phyloP scores from a whole-genome alignment of 1,140 invertebrate species.

The Bombus difficillimus region DNA sequence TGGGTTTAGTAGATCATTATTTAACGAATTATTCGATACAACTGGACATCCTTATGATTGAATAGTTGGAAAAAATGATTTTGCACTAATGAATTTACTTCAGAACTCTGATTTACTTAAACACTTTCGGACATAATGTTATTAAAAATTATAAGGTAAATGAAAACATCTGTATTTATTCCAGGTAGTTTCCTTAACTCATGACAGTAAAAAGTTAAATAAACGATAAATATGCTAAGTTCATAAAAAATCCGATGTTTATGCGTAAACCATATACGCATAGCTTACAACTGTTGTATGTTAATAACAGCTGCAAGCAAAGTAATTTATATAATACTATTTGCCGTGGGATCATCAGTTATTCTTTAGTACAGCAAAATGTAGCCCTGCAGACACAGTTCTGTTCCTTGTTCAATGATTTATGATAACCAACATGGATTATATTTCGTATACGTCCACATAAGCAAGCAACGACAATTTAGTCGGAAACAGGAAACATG shows the following conservation, averaged over 20 bases:
- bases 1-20: neutral
- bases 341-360: conserved; percentile 11
- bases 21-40: neutral
- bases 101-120: neutral
- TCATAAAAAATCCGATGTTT: neutral
- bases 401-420: conserved; percentile 14
- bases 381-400: neutral
- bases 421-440: conserved; percentile 20
- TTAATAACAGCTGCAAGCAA: neutral
- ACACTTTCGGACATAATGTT: neutral
- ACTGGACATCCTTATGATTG: no score
- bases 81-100: no score
- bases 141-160: neutral
- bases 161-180: neutral
- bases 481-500: neutral
- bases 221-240: neutral
- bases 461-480: neutral
- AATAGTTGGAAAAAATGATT: no score
- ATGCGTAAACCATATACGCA: no score
- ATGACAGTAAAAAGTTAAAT: neutral
- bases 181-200: neutral
- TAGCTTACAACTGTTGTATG: no score
- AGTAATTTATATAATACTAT: conserved; percentile 35
- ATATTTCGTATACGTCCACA: neutral
- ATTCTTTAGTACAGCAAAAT: neutral